phyloP scores from a whole-genome alignment of 2,797 vertebrate genomes.

The Rhynchonycteris naso region DNA sequence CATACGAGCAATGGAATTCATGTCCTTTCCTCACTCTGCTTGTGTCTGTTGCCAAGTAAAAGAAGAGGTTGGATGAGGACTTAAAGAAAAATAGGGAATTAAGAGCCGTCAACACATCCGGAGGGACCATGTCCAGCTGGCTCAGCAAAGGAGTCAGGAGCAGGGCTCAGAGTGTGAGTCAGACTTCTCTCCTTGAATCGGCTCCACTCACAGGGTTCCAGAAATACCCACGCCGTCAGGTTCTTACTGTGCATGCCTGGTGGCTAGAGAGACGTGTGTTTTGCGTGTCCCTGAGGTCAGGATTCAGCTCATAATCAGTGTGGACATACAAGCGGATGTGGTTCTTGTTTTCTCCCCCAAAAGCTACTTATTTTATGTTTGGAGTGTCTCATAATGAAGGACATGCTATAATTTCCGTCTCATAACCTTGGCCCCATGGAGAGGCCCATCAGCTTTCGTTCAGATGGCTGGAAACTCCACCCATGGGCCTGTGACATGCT shows the following conservation, averaged over 20 bases:
- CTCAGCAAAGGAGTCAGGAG: background rate
- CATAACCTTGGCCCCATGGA: fast-evolving
- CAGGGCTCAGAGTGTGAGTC: fast-evolving
- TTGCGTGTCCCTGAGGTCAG: background rate
- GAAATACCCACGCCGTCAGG: background rate
- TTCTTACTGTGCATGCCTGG: fast-evolving
- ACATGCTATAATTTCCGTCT: background rate
- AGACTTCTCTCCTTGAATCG: background rate
- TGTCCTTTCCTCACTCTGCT: background rate
- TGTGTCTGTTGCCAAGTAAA: background rate
- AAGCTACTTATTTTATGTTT: background rate
- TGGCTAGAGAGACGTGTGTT: background rate
- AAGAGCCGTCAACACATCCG: background rate
- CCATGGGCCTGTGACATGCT: fast-evolving
- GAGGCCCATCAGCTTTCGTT: background rate
- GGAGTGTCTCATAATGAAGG: background rate
- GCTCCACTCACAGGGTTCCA: background rate
- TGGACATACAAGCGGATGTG: fast-evolving
- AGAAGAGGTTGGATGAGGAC: background rate
- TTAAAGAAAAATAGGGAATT: background rate
- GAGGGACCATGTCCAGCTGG: fast-evolving
- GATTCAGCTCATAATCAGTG: background rate
- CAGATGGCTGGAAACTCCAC: background rate
- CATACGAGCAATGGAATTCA: fast-evolving
- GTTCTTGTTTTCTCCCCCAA: background rate